Percentiles rank a stretch among this genome's conserved stretches.
These are phyloP conservation scores for Pitangus sulphuratus DNA, from an alignment of 2,797 vertebrate genomes.

Conservation along the genomic window DNA sequence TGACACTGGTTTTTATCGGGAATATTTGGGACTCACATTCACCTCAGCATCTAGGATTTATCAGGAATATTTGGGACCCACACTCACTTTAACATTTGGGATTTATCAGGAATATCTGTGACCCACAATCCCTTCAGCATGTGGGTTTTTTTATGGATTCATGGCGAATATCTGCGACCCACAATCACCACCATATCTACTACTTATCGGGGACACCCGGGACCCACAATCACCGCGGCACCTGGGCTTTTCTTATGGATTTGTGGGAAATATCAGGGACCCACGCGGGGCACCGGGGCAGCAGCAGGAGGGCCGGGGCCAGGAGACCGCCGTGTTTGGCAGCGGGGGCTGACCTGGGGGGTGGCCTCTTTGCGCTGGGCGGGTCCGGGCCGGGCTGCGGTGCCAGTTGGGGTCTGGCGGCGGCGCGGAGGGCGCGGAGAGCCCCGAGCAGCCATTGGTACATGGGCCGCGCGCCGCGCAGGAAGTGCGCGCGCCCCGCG, in stretches of 20 bases:
- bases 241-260: neutral
- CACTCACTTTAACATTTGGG: too few species aligned
- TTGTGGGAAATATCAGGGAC: neutral
- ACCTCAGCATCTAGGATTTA: too few species aligned
- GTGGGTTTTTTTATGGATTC: neutral
- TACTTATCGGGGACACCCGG: neutral
- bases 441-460: constrained; percentile 27
- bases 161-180: neutral
- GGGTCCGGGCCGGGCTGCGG: neutral
- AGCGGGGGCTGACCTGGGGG: neutral
- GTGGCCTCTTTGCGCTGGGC: neutral
- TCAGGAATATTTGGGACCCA: too few species aligned
- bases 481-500: neutral
- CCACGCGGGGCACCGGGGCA: neutral
- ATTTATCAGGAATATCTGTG: neutral
- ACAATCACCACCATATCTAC: neutral
- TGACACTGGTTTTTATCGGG: rapidly evolving
- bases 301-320: too few species aligned
- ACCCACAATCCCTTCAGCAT: neutral
- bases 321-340: too few species aligned
- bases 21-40: neutral
- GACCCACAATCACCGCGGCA: neutral
- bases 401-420: neutral
- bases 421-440: neutral
- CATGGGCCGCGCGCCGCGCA: neutral